A percentile compares a stretch with the other conserved stretches of the same genome.
Evolutionary conservation across 2,113 vertebrate genomes (phyloP).

Genomic region (Vombatus ursinus): DNA sequence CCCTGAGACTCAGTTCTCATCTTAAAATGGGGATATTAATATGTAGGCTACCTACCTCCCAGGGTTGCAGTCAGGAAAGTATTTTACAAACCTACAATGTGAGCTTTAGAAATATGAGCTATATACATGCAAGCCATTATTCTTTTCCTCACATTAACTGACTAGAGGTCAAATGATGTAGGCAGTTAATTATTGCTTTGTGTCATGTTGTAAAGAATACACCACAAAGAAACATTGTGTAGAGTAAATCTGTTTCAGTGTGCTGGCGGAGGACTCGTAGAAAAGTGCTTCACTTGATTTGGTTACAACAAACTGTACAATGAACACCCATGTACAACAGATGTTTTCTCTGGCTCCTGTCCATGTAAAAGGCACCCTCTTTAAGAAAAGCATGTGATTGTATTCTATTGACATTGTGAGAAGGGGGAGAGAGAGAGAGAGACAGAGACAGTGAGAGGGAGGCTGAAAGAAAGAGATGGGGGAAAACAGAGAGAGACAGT

Average conservation of each 20-base stretch:
- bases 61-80: not conserved
- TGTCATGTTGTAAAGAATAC: not conserved
- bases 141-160: slow-evolving; percentile 3
- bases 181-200: not conserved
- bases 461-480: too few species aligned
- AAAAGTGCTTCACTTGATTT: not conserved
- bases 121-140: not conserved
- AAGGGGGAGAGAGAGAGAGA: not conserved
- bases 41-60: not conserved
- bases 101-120: not conserved
- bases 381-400: not conserved
- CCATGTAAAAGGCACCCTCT: not conserved
- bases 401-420: not conserved
- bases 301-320: not conserved
- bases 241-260: not conserved
- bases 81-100: not conserved
- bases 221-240: not conserved
- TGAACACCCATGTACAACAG: not conserved
- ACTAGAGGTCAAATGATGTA: not conserved
- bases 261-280: not conserved
- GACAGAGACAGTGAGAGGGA: not conserved
- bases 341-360: not conserved
- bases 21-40: not conserved
- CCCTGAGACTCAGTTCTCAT: not conserved
- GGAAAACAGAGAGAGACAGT: too few species aligned